Base-by-base conservation (phyloP, 2,113 vertebrate genomes). In the Platycercus adscitus region DNA sequence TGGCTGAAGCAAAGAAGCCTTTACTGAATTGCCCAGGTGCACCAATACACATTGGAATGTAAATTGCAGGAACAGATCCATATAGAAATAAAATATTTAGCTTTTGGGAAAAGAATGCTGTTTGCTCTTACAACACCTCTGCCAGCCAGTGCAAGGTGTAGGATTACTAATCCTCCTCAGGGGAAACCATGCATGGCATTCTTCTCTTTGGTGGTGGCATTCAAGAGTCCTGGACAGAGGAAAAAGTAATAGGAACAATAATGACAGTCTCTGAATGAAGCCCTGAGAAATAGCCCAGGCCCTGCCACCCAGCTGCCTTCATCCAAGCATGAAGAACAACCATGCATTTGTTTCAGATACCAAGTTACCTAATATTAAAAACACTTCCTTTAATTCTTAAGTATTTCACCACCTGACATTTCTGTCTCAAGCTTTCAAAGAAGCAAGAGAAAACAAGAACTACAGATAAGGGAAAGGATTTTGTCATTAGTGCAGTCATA, bases 141-240 rank as follows among this genome's bases (percentile, higher is more conserved):
- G 70, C 73, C 88, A 92, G 73, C 28, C 68, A 88, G 69, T 44
- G 56, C 77, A 89, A 93, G 88, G 91, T 92, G 66, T 91, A 91
- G 88, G 84, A 91, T 96, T 97, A 92, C 91, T 96, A 95, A 95
- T 95, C 95, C 66, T 81, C 50, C 73, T 91, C 31, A 75, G 49
- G 37, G 88, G 79, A 89, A 96, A 89, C 92, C 96, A 94, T 89
- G 92, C 83, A 18, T 96, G 91, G 83, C 96, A 96, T 97, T 95
- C 95, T 91, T 95, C 20, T 10, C 70, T 94, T 93, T 73, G 53
- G 61, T 83, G 81, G 75, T 91, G 78, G 66, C 86, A 95, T 94
- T 92, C 91, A 84, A 56, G 66, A 79, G 86, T 44, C 69, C 28
- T 55, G 61, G 71, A 84, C 2, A 5, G 85, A 88, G n/a, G 63